A percentile compares a stretch with the other conserved stretches of the same genome.
phyloP scores from a whole-genome alignment of 1,140 invertebrate genomes.

The Meloidogyne hapla region DNA sequence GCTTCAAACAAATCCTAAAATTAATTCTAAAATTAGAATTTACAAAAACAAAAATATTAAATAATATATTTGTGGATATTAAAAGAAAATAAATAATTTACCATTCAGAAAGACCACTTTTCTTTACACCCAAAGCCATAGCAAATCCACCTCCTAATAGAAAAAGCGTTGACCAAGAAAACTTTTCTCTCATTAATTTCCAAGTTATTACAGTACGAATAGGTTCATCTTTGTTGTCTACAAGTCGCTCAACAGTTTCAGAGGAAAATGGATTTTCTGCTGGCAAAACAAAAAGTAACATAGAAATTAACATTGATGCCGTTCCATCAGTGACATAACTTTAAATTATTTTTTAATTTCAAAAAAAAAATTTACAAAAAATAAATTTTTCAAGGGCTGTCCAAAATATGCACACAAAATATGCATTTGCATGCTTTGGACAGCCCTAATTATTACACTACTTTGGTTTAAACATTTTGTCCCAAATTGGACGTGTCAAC shows the following conservation, averaged over 20 bases:
- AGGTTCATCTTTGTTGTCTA: background rate
- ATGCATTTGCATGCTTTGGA: too few relatives aligned
- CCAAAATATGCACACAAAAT: too few relatives aligned
- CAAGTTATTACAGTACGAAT: slow-evolving; percentile 52
- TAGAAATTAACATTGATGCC: slow-evolving; percentile 44
- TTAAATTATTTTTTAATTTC: background rate
- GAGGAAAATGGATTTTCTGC: slow-evolving; percentile 50
- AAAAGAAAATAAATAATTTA: too few relatives aligned
- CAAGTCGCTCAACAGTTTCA: background rate
- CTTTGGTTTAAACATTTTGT: slow-evolving; percentile 61
- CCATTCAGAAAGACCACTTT: slow-evolving; percentile 38
- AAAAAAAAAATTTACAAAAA: background rate
- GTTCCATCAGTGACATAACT: slow-evolving; percentile 52
- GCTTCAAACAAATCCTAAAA: slow-evolving; percentile 17
- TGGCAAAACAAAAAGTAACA: slow-evolving; percentile 53
- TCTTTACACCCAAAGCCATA: slow-evolving; percentile 52
- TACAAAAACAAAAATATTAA: too few relatives aligned
- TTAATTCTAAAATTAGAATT: too few relatives aligned
- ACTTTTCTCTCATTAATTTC: slow-evolving; percentile 51
- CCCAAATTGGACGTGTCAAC: slow-evolving; percentile 81
- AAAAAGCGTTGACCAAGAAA: slow-evolving; percentile 52
- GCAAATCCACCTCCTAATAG: slow-evolving; percentile 57
- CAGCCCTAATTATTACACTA: too few relatives aligned
- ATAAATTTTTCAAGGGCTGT: too few relatives aligned
- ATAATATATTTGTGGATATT: too few relatives aligned